Conservation (phyloP, 2,888 invertebrate genomes). For the Sarcophaga caerulescens region DNA sequence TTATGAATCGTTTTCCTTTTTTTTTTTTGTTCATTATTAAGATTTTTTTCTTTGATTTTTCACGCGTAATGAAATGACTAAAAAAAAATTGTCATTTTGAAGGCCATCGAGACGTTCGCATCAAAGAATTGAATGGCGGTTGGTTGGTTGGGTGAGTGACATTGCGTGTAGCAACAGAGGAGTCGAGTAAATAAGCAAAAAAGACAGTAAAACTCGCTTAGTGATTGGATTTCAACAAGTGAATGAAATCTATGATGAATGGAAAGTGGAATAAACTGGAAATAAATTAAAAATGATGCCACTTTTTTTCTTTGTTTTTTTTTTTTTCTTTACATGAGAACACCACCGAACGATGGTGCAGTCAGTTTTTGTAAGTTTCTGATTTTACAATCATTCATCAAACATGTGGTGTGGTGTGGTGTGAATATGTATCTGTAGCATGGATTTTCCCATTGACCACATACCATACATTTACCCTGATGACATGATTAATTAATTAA, state of each 20-base stretch:
- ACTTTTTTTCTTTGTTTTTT: neutral
- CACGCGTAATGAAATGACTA: neutral
- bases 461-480: neutral
- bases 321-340: too few species aligned
- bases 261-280: slow-evolving; percentile 48
- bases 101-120: neutral
- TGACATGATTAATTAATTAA: neutral
- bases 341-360: neutral
- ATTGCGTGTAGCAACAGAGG: neutral
- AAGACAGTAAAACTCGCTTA: neutral
- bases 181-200: neutral
- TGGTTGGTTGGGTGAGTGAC: neutral
- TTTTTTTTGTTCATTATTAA: too few species aligned
- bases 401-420: neutral
- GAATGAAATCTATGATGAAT: slow-evolving; percentile 45
- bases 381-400: neutral
- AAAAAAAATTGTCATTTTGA: neutral
- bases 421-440: neutral
- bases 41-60: too few species aligned
- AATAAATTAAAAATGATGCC: neutral
- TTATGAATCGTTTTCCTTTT: neutral
- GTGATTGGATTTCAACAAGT: slow-evolving; percentile 44
- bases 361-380: neutral
- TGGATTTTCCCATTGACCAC: neutral
- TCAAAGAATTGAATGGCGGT: neutral